Evolutionary conservation across 2,113 vertebrate species (phyloP).

Genomic region (Zosterops lateralis): DNA sequence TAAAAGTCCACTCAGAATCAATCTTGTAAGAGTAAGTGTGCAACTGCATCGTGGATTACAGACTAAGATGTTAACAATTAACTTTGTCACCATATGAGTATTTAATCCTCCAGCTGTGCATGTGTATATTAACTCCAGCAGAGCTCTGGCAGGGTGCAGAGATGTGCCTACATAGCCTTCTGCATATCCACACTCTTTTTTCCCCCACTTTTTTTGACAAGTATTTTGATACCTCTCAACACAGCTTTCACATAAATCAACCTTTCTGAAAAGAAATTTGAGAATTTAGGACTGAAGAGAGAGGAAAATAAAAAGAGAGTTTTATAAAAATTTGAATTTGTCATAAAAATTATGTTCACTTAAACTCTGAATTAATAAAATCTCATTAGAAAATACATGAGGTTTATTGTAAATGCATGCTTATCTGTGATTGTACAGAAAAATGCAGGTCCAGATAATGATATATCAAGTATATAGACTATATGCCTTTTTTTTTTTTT

Average conservation of each 20-base stretch:
- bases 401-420: background rate
- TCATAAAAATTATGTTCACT: background rate
- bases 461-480: accelerated
- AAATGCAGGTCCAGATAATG: background rate
- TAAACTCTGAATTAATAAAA: background rate
- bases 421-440: background rate
- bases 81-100: background rate
- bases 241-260: background rate
- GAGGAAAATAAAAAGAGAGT: background rate
- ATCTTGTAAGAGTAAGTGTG: background rate
- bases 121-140: background rate
- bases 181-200: background rate
- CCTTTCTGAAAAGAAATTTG: background rate
- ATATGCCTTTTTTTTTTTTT: background rate
- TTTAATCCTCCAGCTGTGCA: background rate
- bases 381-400: background rate
- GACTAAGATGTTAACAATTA: background rate
- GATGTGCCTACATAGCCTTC: background rate
- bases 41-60: background rate
- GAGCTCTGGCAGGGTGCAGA: background rate
- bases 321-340: background rate
- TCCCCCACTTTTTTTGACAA: background rate
- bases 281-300: background rate
- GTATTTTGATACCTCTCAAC: background rate
- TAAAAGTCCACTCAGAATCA: background rate